Evolutionary conservation across 2,797 vertebrate species (phyloP).

Genomic region (Xenopus petersii): DNA sequence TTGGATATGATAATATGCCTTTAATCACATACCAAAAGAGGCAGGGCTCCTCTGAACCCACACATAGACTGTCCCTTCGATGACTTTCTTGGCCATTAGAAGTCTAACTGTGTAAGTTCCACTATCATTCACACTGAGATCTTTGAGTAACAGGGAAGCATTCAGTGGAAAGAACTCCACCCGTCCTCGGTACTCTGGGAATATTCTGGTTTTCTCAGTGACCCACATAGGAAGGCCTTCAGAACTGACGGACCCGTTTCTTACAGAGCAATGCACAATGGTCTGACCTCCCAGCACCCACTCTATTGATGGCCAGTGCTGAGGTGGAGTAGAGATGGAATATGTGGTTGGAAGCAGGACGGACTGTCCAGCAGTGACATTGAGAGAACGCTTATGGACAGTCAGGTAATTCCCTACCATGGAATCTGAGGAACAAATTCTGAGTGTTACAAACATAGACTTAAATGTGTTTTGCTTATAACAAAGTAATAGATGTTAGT

Average conservation of each 20-base stretch:
- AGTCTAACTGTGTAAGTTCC: neutral
- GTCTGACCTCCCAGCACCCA: neutral
- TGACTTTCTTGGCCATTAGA: neutral
- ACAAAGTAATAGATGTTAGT: too few relatives aligned
- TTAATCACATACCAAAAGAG: neutral
- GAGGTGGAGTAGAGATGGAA: neutral
- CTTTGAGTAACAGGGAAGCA: neutral
- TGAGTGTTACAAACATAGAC: too few relatives aligned
- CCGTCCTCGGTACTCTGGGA: neutral
- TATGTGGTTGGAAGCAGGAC: neutral
- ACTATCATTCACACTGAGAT: neutral
- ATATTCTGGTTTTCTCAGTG: neutral
- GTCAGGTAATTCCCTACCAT: neutral
- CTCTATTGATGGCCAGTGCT: neutral
- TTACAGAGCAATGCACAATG: neutral
- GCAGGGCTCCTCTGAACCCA: neutral
- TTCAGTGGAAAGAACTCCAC: neutral
- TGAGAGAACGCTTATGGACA: neutral
- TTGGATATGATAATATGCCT: too few relatives aligned
- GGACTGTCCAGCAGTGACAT: neutral
- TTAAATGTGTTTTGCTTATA: too few relatives aligned
- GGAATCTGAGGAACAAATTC: neutral
- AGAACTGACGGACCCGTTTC: neutral
- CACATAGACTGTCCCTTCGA: neutral
- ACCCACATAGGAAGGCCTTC: neutral